Evolutionary conservation across 2,797 vertebrate species (phyloP), one percentile per base, ranked within the genome.

Genomic region (Chrosomus eos): DNA sequence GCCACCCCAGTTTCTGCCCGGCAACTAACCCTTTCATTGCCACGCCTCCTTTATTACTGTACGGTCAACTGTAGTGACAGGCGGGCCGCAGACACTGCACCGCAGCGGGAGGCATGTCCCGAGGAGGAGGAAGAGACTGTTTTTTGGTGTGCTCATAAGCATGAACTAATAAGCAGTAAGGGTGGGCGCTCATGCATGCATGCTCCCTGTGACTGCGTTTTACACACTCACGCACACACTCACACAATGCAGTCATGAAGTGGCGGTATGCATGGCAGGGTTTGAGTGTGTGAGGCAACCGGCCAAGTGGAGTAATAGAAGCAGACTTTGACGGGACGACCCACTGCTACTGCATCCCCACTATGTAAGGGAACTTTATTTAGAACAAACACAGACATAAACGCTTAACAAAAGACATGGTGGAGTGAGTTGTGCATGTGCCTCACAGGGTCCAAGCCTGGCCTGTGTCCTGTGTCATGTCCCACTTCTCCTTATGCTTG

Each of bases 101-200:
- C 71, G 45, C 84, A 60, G 36, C 74, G 28, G 45, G 82, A 87
- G 86, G 82, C n/a, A 62, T 72, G 72, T 85, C 83, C 86, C 36
- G 45, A 2, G 87, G 19, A 16, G 79, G 84, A 76, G 23, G 40
- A 82, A 67, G 48, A 83, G 71, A 43, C 91, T 93, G 93, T 94
- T 94, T 94, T 94, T 94, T 88, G 89, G 82, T 88, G 21, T 95
- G 94, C 89, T 93, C 93, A 93, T 87, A 88, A 36, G 88, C 89
- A 92, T 92, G 92, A 93, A 89, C 78, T 94, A 93, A 95, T 92
- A 89, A 90, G 87, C 60, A 66, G 83, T 88, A 88, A 84, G 76
- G 70, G 83, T 86, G 90, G 85, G 79, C 87, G 86, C 38, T 88
- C 84, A 88, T 85, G 87, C 86, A 87, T 85, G 72, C 89, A 14